Conservation (phyloP, 2,113 vertebrate species). For the Tichodroma muraria region DNA sequence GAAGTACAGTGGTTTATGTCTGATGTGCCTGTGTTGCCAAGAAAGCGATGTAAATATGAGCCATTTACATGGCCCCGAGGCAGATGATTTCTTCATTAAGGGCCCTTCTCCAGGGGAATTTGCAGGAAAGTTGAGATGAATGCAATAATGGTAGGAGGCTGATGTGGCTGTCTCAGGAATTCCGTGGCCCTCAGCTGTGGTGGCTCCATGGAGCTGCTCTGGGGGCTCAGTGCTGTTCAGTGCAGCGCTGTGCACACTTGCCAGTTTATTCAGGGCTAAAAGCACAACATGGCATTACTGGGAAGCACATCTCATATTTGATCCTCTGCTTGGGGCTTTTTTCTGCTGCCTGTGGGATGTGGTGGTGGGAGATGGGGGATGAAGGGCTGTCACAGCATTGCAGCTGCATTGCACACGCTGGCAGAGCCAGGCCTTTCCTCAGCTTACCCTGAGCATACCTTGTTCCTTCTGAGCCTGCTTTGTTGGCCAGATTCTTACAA, state of each 20-base stretch:
- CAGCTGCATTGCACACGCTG: fast-evolving
- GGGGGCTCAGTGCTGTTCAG: not conserved
- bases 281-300: not conserved
- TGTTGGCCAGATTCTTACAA: not conserved
- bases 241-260: too few species aligned
- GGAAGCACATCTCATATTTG: not conserved
- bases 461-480: not conserved
- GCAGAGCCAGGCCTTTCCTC: not conserved
- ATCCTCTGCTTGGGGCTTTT: not conserved
- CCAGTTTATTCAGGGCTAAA: not conserved
- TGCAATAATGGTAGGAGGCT: not conserved
- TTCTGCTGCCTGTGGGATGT: not conserved
- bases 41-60: conserved; percentile 1
- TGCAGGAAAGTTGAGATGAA: conserved; percentile 4
- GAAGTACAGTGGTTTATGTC: not conserved
- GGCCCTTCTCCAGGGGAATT: conserved; percentile 10
- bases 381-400: not conserved
- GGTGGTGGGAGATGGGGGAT: not conserved
- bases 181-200: not conserved
- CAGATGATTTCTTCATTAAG: conserved; percentile 56
- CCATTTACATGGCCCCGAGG: not conserved
- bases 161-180: not conserved
- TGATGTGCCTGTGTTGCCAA: not conserved
- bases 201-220: not conserved
- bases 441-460: not conserved